phyloP scores from a whole-genome alignment of 2,888 invertebrate species.

The Chymomyza fuscimana region DNA sequence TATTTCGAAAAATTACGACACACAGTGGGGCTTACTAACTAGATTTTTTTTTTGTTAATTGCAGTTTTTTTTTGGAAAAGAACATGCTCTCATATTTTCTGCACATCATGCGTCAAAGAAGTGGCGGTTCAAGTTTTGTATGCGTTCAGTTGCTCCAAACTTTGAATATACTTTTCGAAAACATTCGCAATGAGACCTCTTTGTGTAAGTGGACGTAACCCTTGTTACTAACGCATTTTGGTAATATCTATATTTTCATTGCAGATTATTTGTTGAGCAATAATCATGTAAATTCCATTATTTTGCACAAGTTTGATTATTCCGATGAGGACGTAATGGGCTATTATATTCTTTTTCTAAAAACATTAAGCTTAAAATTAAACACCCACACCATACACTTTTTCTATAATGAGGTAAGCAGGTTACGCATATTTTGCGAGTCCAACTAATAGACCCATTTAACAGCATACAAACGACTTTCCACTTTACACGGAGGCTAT shows the following conservation, averaged over 20 bases:
- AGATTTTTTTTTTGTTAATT: constrained; percentile 67
- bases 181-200: constrained; percentile 99
- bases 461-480: constrained; percentile 96
- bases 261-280: constrained; percentile 99
- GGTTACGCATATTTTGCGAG: not conserved
- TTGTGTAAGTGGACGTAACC: constrained; percentile 88
- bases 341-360: constrained; percentile 99
- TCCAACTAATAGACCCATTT: not conserved
- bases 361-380: constrained; percentile 97
- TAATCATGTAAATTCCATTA: constrained; percentile 99
- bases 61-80: constrained; percentile 98
- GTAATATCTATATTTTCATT: constrained; percentile 72
- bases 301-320: constrained; percentile 99
- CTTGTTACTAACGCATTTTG: not conserved
- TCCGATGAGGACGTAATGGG: constrained; percentile 99
- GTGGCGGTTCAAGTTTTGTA: constrained; percentile 94
- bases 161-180: constrained; percentile 99
- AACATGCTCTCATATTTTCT: constrained; percentile 99
- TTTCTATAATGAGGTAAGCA: constrained; percentile 94
- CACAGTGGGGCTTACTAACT: not conserved
- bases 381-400: constrained; percentile 99
- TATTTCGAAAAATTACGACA: not conserved
- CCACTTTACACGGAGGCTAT: constrained; percentile 99
- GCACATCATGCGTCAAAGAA: constrained; percentile 97
- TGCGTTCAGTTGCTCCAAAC: constrained; percentile 99